Percentiles rank a stretch among this genome's conserved stretches.
Conservation (phyloP, 2,888 invertebrate species). For the Caenorhabditis sulstoni region DNA sequence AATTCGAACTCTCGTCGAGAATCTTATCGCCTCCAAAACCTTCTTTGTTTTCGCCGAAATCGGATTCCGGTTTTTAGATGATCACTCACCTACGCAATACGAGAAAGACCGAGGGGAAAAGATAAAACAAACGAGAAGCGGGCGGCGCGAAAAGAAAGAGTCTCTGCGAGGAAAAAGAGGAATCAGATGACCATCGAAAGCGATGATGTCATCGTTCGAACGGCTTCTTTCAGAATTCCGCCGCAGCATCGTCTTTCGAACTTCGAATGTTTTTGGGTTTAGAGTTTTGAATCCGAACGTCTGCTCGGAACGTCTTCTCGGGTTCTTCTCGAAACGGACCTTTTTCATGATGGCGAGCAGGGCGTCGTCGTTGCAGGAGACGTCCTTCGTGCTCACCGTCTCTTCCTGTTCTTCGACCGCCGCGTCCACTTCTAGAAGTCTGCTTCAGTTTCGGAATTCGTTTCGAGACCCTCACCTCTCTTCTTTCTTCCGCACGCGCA, state of each 20-base stretch:
- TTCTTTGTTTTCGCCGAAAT: neutral
- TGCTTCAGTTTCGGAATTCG: neutral
- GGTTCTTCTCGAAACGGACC: too few species aligned
- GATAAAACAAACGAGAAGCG: neutral
- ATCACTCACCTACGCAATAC: slow-evolving; percentile 5
- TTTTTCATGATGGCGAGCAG: slow-evolving; percentile 54
- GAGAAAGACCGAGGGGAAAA: slow-evolving; percentile 3
- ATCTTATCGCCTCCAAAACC: too few species aligned
- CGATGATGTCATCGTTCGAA: too few species aligned
- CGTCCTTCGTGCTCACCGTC: slow-evolving; percentile 45
- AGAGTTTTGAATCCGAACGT: too few species aligned
- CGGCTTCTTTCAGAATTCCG: too few species aligned
- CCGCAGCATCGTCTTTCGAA: too few species aligned
- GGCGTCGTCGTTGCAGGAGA: slow-evolving; percentile 46
- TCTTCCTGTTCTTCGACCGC: slow-evolving; percentile 23
- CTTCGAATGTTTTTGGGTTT: too few species aligned
- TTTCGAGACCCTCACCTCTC: slow-evolving; percentile 40
- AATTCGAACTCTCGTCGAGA: too few species aligned
- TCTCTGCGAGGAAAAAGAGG: too few species aligned
- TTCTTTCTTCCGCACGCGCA: slow-evolving; percentile 74
- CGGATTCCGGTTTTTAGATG: neutral
- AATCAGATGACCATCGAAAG: too few species aligned
- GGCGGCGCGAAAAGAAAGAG: neutral
- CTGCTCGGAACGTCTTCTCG: too few species aligned
- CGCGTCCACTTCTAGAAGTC: slow-evolving; percentile 26